Evolutionary conservation across 1,140 invertebrate genomes (phyloP).

Genomic region (Archivesica marissinica): DNA sequence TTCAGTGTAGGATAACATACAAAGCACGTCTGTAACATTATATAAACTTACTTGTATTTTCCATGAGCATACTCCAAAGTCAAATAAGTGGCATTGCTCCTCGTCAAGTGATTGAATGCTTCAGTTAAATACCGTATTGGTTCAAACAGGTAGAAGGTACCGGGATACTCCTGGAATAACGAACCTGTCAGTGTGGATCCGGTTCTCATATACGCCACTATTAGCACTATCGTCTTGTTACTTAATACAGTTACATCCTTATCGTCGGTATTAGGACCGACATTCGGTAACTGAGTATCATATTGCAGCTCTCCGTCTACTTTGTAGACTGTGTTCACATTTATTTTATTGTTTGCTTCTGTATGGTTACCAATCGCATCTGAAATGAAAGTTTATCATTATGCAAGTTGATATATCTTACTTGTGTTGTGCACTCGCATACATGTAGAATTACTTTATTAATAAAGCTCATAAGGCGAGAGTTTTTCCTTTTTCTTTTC

Average conservation of each 20-base stretch:
- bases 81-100: neutral
- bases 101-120: neutral
- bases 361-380: too few species aligned
- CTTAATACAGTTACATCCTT: neutral
- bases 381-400: too few species aligned
- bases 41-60: neutral
- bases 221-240: conserved; percentile 18
- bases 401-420: too few species aligned
- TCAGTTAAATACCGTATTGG: neutral
- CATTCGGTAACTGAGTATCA: too few species aligned
- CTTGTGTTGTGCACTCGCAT: too few species aligned
- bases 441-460: too few species aligned
- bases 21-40: neutral
- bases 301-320: too few species aligned
- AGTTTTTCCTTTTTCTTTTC: too few species aligned
- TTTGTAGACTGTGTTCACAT: too few species aligned
- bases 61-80: conserved; percentile 17
- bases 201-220: conserved; percentile 48
- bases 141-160: conserved; percentile 48
- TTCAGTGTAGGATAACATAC: neutral
- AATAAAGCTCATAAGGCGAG: too few species aligned
- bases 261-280: too few species aligned
- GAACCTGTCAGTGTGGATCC: conserved; percentile 41
- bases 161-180: conserved; percentile 7
- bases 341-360: too few species aligned